Percentiles rank a stretch among this genome's conserved stretches.
These are phyloP conservation scores for Drosophila auraria DNA, from an alignment of 1,140 invertebrate species.

Conservation along the genomic window DNA sequence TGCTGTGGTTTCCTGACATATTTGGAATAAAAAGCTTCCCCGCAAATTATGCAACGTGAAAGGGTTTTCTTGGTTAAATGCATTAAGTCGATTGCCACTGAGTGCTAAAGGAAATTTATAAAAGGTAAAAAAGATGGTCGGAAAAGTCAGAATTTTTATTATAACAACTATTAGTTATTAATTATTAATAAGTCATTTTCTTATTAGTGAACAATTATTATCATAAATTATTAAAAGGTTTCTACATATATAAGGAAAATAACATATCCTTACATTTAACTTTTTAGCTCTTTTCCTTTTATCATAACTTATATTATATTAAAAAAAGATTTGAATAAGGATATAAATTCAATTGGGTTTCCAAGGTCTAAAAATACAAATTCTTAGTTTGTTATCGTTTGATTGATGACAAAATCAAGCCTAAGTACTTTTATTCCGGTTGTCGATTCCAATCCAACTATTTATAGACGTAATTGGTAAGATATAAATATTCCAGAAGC, in stretches of 20 bases:
- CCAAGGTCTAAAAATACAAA: neutral
- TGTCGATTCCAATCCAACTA: neutral
- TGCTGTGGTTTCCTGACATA: conserved; percentile 17
- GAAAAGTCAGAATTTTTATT: too few relatives aligned
- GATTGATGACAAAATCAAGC: conserved; percentile 1
- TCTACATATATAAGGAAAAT: too few relatives aligned
- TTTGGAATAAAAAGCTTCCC: neutral
- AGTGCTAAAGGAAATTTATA: neutral
- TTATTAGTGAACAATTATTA: neutral
- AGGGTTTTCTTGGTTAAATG: neutral
- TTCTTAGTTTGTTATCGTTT: conserved; percentile 2
- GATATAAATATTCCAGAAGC: neutral
- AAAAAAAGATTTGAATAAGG: too few relatives aligned
- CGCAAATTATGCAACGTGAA: conserved; percentile 19
- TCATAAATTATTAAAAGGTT: neutral
- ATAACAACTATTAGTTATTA: too few relatives aligned
- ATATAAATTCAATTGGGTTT: neutral
- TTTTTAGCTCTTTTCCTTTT: neutral
- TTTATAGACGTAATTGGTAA: neutral
- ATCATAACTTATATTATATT: neutral
- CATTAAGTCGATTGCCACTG: neutral
- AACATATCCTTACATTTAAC: too few relatives aligned
- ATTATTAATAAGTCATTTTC: neutral
- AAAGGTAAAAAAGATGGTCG: too few relatives aligned
- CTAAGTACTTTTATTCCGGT: neutral